A percentile compares a stretch with the other conserved stretches of the same genome.
These are phyloP conservation scores for Diarsia rubi DNA, from an alignment of 2,888 invertebrate species.

Conservation along the genomic window DNA sequence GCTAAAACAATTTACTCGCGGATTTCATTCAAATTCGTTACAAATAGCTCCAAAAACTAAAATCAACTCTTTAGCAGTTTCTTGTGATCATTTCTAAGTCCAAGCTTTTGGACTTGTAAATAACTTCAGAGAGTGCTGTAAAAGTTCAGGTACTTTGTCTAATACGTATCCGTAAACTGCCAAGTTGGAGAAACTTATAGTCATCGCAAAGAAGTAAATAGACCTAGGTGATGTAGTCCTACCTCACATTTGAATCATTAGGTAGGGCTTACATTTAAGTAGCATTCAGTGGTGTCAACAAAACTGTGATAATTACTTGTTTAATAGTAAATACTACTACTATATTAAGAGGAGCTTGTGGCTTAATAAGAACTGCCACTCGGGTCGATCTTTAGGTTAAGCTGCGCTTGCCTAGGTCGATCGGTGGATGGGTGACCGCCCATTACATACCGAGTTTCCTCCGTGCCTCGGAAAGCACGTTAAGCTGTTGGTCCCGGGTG, in stretches of 20 bases:
- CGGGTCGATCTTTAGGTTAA: no score
- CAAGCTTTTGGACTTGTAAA: neutral
- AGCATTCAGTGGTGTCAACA: neutral
- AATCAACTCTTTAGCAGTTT: no score
- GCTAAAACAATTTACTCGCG: conserved; percentile 13
- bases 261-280: neutral
- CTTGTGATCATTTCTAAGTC: neutral
- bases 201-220: neutral
- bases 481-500: no score
- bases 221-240: neutral
- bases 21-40: conserved; percentile 12
- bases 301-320: neutral
- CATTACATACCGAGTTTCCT: no score
- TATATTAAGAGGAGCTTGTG: no score
- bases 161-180: no score
- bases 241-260: neutral
- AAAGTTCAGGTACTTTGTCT: neutral
- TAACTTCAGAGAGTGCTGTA: neutral
- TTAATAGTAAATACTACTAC: neutral
- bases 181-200: neutral
- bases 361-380: no score
- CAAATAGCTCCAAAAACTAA: neutral
- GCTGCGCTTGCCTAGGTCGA: no score
- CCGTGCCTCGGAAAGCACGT: no score
- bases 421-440: no score